Conservation (phyloP, 2,888 invertebrate species). For the Andrena bucephala region DNA sequence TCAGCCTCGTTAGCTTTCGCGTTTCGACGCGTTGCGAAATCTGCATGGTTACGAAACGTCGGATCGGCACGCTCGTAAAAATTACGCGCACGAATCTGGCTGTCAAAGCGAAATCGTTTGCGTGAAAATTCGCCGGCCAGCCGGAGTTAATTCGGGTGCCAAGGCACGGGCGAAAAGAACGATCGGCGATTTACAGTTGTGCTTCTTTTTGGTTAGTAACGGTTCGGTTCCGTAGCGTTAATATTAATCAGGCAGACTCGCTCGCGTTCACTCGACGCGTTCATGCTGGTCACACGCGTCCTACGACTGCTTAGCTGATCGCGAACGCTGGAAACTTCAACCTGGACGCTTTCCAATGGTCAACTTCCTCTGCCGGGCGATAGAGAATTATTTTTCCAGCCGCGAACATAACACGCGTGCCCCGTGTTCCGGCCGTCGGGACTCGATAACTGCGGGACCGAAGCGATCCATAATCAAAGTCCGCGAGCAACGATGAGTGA, state of each 20-base stretch:
- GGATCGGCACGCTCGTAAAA: not conserved
- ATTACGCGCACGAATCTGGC: not conserved
- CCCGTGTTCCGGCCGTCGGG: not conserved
- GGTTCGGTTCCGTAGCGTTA: constrained; percentile 58
- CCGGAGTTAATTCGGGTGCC: constrained; percentile 15
- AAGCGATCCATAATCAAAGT: not conserved
- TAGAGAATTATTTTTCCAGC: not conserved
- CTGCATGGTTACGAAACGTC: not conserved
- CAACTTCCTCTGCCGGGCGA: not conserved
- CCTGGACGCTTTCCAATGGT: constrained; percentile 41
- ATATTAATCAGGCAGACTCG: constrained; percentile 65
- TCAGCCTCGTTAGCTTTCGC: constrained; percentile 4
- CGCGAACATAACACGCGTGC: not conserved
- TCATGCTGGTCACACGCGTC: constrained; percentile 63
- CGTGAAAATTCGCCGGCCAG: not conserved
- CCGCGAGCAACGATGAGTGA: constrained; percentile 8
- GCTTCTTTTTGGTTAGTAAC: constrained; percentile 52
- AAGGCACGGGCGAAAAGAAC: not conserved
- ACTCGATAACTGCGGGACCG: not conserved
- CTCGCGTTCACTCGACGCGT: constrained; percentile 19
- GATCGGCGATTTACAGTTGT: constrained; percentile 27
- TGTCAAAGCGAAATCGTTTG: not conserved
- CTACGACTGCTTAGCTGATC: constrained; percentile 40
- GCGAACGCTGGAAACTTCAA: constrained; percentile 27
- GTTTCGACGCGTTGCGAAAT: not conserved